A percentile compares a stretch with the other conserved stretches of the same genome.
These are phyloP conservation scores for Pagetopsis macropterus DNA, from an alignment of 2,797 vertebrate species.

Conservation along the genomic window DNA sequence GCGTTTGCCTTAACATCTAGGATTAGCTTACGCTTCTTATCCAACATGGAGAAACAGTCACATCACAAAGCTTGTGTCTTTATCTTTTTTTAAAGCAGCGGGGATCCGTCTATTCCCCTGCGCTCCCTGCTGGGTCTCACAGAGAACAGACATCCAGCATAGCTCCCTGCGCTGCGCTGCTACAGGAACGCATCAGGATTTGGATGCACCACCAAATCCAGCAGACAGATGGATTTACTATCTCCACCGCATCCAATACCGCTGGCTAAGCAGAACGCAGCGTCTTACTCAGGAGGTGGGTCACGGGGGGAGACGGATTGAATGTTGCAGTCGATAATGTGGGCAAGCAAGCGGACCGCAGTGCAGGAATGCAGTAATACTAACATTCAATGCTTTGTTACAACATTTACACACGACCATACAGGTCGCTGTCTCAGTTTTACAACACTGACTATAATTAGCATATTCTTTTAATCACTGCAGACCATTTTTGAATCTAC, in stretches of 20 bases:
- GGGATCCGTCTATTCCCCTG: conserved; percentile 12
- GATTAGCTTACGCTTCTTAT: conserved; percentile 25
- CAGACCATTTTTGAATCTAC: conserved; percentile 16
- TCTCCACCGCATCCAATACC: conserved; percentile 46
- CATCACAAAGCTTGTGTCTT: conserved; percentile 28
- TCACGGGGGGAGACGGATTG: conserved; percentile 51
- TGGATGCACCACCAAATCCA: conserved; percentile 45
- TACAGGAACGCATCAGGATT: conserved; percentile 39
- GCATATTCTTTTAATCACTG: conserved; percentile 47
- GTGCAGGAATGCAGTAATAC: conserved; percentile 34
- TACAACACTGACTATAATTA: conserved; percentile 54
- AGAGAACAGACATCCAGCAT: conserved; percentile 23
- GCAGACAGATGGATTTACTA: conserved; percentile 73
- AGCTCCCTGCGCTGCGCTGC: conserved; percentile 6
- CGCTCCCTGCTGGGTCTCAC: conserved; percentile 24
- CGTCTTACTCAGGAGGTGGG: conserved; percentile 55
- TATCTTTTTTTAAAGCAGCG: conserved; percentile 12
- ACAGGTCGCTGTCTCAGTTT: conserved; percentile 32
- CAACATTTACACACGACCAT: conserved; percentile 35
- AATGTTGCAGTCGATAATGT: conserved; percentile 57
- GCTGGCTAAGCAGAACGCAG: conserved; percentile 64
- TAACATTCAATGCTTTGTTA: conserved; percentile 30
- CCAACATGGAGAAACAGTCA: conserved; percentile 36
- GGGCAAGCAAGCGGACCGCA: conserved; percentile 30
- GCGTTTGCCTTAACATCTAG: conserved; percentile 35